phyloP scores from a whole-genome alignment of 2,113 vertebrate genomes.

The Todiramphus saurophagus region DNA sequence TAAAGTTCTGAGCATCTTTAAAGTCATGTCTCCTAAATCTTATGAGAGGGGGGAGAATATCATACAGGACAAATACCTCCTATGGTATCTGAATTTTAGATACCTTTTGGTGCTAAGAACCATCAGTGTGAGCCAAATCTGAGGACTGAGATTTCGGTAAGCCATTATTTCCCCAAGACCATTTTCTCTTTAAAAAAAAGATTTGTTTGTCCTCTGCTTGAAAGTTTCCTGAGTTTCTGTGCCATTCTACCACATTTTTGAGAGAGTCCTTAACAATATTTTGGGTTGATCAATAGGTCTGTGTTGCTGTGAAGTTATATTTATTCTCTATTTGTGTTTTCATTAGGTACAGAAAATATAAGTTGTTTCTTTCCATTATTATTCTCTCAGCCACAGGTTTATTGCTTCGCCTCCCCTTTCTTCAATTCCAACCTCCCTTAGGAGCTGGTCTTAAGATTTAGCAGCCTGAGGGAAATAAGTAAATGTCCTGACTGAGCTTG shows the following conservation, averaged over 20 bases:
- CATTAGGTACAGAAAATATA: neutral
- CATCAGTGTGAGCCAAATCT: neutral
- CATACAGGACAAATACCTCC: neutral
- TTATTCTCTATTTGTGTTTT: neutral
- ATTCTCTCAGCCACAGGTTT: neutral
- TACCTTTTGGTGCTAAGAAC: neutral
- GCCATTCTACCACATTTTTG: neutral
- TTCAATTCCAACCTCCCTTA: neutral
- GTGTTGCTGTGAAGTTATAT: neutral
- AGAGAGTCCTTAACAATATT: neutral
- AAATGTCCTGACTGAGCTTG: neutral
- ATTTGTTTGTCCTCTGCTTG: neutral
- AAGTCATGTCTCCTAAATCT: neutral
- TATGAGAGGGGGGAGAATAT: neutral
- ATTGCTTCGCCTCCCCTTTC: neutral
- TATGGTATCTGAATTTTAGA: neutral
- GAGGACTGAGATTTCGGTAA: neutral
- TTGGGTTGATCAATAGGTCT: neutral
- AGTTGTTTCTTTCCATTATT: neutral
- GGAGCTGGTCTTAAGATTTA: neutral
- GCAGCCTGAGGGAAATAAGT: neutral
- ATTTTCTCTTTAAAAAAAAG: neutral
- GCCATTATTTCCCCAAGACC: neutral
- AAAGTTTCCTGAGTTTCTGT: neutral
- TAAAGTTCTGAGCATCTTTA: neutral